Conservation (phyloP, 2,797 vertebrate genomes). For the Rhyacichthys aspro region DNA sequence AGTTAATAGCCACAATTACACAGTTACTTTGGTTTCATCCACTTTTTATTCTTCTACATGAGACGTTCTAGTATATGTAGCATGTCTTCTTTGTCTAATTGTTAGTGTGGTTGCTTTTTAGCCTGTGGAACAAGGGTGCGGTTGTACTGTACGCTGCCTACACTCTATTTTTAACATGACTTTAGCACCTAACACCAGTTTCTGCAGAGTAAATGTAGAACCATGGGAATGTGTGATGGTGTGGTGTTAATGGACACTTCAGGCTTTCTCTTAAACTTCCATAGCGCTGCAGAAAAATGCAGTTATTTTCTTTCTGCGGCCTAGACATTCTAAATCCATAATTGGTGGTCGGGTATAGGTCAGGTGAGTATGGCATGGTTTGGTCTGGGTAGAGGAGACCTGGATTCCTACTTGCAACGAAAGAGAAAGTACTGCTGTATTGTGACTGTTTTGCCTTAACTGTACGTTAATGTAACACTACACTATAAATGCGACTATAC, state of each 20-base stretch:
- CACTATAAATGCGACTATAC: neutral
- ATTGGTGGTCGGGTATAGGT: too few relatives aligned
- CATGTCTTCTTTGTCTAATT: constrained; percentile 3
- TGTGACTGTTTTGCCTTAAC: too few relatives aligned
- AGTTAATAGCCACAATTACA: too few relatives aligned
- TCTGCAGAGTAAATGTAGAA: constrained; percentile 18
- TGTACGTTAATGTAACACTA: too few relatives aligned
- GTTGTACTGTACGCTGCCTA: constrained; percentile 7
- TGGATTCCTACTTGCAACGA: too few relatives aligned
- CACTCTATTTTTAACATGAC: constrained; percentile 7
- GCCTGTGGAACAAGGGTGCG: constrained; percentile 16
- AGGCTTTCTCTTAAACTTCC: constrained; percentile 39
- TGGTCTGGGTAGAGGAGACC: too few relatives aligned
- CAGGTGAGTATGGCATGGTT: too few relatives aligned
- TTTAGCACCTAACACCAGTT: constrained; percentile 26
- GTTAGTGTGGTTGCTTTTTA: neutral
- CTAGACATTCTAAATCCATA: too few relatives aligned
- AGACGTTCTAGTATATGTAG: neutral
- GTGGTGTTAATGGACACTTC: constrained; percentile 45
- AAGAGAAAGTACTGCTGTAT: too few relatives aligned
- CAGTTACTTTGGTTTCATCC: neutral
- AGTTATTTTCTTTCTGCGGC: constrained; percentile 18
- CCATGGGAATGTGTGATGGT: constrained; percentile 38
- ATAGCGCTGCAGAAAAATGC: constrained; percentile 38
- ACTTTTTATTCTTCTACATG: neutral